Base-by-base conservation (phyloP, 2,888 invertebrate species). In the Metacarcinus magister region DNA sequence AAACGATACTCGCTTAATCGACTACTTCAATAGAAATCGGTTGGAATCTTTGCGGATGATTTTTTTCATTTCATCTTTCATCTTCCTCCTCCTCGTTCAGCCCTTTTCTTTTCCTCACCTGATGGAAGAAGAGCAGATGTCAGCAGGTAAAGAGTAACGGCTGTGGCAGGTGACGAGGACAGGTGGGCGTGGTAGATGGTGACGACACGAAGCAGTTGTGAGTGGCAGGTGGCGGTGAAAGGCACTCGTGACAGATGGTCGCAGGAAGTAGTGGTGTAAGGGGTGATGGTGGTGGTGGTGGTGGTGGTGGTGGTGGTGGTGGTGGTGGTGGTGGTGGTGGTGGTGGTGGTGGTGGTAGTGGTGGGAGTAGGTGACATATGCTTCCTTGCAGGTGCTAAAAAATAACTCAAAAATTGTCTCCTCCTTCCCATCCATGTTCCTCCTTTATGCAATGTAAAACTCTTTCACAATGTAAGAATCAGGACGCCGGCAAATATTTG, bases 11-110 rank as follows among this genome's bases (percentile, higher is more conserved):
- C 44, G 75, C 43, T 8, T 93, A 44, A 93, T 93, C 44, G 75
- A 67, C 32, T 44, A n/a, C 19, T 8, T 93, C 44, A 93, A 93
- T 44, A 75, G 93, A 93, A 93, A 93, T 93, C 93, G 93, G 93
- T 93, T 93, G 93, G 44, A 44, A 75, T 93, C 75, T 67, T 93
- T 23, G 23, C 43, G 43, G 75, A 23, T 23, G 67, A 39, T 92
- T 93, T 60, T 93, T 67, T 43, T 93, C 67, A n/a, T 75, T 43
- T 28, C 67, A 23, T 54, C 67, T 23, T 67, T 67, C 67, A 32
- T 32, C 28, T 82, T 82, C 82, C 82, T 28, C 10, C 28, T n/a
- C 5, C 82, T 82, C 10, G 32, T 32, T 32, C 82, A 28, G 28
- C 32, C 32, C 32, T 32, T 82, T 32, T 82, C 82, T 82, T 82